These are phyloP conservation scores for Galeruca laticollis DNA, from an alignment of 2,888 invertebrate species.

Conservation along the genomic window DNA sequence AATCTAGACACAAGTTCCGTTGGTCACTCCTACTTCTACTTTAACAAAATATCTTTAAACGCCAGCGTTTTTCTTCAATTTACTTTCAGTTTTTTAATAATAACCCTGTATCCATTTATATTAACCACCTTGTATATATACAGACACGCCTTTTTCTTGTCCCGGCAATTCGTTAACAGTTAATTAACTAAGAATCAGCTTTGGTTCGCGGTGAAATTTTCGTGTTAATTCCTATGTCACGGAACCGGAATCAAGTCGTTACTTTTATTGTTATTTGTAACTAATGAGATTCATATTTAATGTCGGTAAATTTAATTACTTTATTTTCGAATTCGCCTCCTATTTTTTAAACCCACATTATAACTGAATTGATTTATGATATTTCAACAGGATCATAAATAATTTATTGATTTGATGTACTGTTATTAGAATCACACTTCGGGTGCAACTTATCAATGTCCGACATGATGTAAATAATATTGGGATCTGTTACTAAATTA, in stretches of 20 bases:
- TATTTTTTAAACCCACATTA: neutral
- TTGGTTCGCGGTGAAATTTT: constrained; percentile 19
- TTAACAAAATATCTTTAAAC: too few species aligned
- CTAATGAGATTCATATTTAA: constrained; percentile 16
- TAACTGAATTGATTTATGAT: neutral
- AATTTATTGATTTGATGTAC: neutral
- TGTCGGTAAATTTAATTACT: constrained; percentile 8
- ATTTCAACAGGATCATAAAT: neutral
- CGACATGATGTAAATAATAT: too few species aligned
- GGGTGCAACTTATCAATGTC: too few species aligned
- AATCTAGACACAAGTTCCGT: too few species aligned
- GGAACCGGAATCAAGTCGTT: constrained; percentile 29
- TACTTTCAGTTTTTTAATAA: too few species aligned
- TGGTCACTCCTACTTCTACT: too few species aligned
- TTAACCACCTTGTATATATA: too few species aligned
- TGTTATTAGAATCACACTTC: too few species aligned
- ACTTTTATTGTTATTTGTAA: constrained; percentile 21
- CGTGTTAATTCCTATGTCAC: constrained; percentile 34
- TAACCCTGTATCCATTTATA: too few species aligned
- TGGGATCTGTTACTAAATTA: too few species aligned
- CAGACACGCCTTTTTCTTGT: constrained; percentile 32
- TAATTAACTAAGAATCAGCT: constrained; percentile 25
- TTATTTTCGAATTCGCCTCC: constrained; percentile 3
- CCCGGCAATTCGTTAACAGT: constrained; percentile 35
- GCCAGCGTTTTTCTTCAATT: too few species aligned